phyloP scores from a whole-genome alignment of 2,797 vertebrate species.

The Notolabrus celidotus region DNA sequence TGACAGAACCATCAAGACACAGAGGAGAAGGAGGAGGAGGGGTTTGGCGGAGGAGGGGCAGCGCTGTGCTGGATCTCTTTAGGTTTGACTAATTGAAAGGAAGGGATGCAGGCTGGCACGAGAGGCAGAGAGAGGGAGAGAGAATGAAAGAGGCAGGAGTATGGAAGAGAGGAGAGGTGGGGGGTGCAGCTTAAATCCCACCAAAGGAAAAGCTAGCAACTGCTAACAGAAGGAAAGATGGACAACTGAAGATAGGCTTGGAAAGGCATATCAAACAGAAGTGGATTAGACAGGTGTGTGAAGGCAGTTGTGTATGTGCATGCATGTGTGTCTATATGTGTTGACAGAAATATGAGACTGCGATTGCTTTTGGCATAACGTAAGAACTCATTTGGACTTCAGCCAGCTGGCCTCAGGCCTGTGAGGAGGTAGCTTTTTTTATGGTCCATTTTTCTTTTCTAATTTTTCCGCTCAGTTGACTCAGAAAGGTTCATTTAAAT shows the following conservation, averaged over 20 bases:
- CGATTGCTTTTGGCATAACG: slow-evolving; percentile 74
- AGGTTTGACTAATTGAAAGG: slow-evolving; percentile 87
- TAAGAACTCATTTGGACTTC: slow-evolving; percentile 72
- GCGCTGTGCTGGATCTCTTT: slow-evolving; percentile 75
- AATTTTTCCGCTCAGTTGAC: slow-evolving; percentile 36
- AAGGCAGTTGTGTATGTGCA: slow-evolving; percentile 42
- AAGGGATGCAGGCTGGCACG: slow-evolving; percentile 78
- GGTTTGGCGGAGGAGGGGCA: slow-evolving; percentile 75
- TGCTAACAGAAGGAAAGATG: slow-evolving; percentile 78
- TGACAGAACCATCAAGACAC: slow-evolving; percentile 82
- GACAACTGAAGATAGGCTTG: slow-evolving; percentile 81
- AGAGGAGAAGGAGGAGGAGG: slow-evolving; percentile 75
- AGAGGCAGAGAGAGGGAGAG: slow-evolving; percentile 46
- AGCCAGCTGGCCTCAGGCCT: slow-evolving; percentile 74
- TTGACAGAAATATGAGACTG: slow-evolving; percentile 72
- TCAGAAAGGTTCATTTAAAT: slow-evolving; percentile 34
- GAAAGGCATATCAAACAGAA: slow-evolving; percentile 78
- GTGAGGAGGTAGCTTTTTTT: slow-evolving; percentile 37
- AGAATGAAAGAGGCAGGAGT: slow-evolving; percentile 52
- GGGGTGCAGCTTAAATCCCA: slow-evolving; percentile 68
- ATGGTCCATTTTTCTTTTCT: slow-evolving; percentile 32
- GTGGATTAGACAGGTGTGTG: slow-evolving; percentile 80
- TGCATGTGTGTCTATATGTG: slow-evolving; percentile 60
- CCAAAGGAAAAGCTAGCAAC: slow-evolving; percentile 74
- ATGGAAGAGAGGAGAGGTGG: slow-evolving; percentile 28